A percentile compares a stretch with the other conserved stretches of the same genome.
These are phyloP conservation scores for Cryptops parisi DNA, from an alignment of 2,888 invertebrate genomes.

Conservation along the genomic window DNA sequence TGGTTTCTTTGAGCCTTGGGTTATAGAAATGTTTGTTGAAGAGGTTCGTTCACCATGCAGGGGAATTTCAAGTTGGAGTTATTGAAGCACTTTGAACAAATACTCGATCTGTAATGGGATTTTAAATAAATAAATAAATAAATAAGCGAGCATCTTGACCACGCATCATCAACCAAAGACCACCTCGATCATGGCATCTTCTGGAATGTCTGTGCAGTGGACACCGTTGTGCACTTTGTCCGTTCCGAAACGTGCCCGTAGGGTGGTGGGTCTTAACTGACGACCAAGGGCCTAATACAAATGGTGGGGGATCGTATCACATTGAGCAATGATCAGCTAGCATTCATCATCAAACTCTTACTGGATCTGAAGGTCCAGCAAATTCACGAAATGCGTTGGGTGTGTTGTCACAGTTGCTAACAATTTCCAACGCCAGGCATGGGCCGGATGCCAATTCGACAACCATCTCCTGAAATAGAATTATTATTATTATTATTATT, in stretches of 20 bases:
- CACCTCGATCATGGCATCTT: slow-evolving; percentile 65
- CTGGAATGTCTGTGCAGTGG: slow-evolving; percentile 83
- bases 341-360: slow-evolving; percentile 32
- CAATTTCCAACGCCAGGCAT: slow-evolving; percentile 69
- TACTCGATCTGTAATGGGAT: background rate
- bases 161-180: background rate
- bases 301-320: slow-evolving; percentile 6
- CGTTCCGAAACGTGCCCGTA: slow-evolving; percentile 69
- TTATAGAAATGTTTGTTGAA: too few relatives aligned
- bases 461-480: slow-evolving; percentile 56
- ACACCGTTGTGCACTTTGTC: slow-evolving; percentile 73
- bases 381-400: slow-evolving; percentile 51
- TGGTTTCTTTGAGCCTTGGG: too few relatives aligned
- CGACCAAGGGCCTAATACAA: slow-evolving; percentile 62
- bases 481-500: background rate
- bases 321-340: slow-evolving; percentile 4
- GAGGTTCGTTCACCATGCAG: too few relatives aligned
- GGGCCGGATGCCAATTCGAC: slow-evolving; percentile 69
- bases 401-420: slow-evolving; percentile 1
- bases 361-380: slow-evolving; percentile 81
- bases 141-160: too few relatives aligned
- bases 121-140: background rate
- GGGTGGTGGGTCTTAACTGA: slow-evolving; percentile 62
- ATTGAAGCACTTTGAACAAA: background rate
- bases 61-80: too few relatives aligned